Base-by-base conservation (phyloP, 1,140 invertebrate genomes). In the Tetramorium alpestre region DNA sequence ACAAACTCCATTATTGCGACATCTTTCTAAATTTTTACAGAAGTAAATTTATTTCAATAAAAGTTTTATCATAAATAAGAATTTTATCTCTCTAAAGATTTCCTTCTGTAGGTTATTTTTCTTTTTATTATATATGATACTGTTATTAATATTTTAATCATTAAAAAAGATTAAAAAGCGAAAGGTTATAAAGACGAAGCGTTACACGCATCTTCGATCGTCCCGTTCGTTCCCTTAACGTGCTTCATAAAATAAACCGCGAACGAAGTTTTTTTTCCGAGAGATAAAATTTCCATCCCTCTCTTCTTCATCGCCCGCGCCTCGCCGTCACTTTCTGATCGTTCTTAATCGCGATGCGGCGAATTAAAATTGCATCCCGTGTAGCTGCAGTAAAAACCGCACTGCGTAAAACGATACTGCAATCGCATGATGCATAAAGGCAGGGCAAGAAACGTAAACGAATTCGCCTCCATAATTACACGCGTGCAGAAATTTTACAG, bases 381-480 rank as follows among this genome's bases (percentile, higher is more conserved):
- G 11, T 54, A 88, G 56, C 77, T 41, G 87, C 87, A 89, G 56
- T 58, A 88, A 88, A 69, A 89, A 56, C 87, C 82, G 88, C 90
- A 91, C 85, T 92, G 88, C 88, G 82, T 89, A 89, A 47, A 89
- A 89, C 54, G 69, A 80, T 80, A 67, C 81, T 69, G 75, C 60
- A 86, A 81, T 89, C 33, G 87, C 49, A 84, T 44, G 88, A 89
- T 88, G 80, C 85, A 88, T 16, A 88, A 88, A n/a, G 64, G 25
- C 28, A 41, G 69, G n/a, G 4, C 5, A n/a, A 47, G 33, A n/a
- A 80, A 47, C n/a, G 62, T 54, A 80, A 80, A 41, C n/a, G 47
- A 67, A 80, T 80, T 44, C 44, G 7, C 4, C 11, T 47, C 51
- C 28, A 16, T 60, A 70, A 73, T 58, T 84, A 84, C 33, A 33